Base-by-base conservation (phyloP, 2,888 invertebrate genomes). In the Priocnemis perturbator region DNA sequence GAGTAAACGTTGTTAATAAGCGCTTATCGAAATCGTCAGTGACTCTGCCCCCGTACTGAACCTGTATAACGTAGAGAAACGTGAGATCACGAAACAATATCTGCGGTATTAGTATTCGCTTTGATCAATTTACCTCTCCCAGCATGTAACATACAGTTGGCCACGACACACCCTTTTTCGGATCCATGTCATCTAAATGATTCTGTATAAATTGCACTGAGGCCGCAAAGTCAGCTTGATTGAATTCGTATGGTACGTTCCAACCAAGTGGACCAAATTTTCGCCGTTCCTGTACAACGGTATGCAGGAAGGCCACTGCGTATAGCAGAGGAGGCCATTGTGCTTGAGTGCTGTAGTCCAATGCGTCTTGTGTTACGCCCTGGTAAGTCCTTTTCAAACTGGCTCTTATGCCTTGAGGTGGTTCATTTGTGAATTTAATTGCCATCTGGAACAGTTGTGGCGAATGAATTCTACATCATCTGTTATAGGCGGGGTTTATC, bases 11-110 rank as follows among this genome's bases (percentile, higher is more conserved):
- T 23, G 95, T 97, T 50, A 98, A 90, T 21, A 98, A 91, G 44
- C 98, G 92, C 89, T 98, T 98, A 90, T 98, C 98, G 86, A 97
- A 98, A 88, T 98, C 98, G 85, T 98, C 98, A 0, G 98, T 98
- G 0, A 98, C 98, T 79, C 98, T 91, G 3, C 98, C 98, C 15
- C 97, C 97, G 78, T 93, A 93, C 85, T 93, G 93, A 9, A 93
- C 92, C 88, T 89, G 61, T 3, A 23, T 17, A 17, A 44, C 1
- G 11, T 7, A 26, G 37, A 37, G 37, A 37, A 26, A 26, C 26
- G 5, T 26, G 26, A 5, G 26, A 26, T n/a, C n/a, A 26, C 26
- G 26, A 3, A 2, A 26, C 26, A 37, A 9, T 37, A 11, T 11
- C 11, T 37, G 11, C 11, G 1, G 14, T 37, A n/a, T n/a, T 9